Base-by-base conservation (phyloP, 2,888 invertebrate species). In the Lomographa bimaculata region DNA sequence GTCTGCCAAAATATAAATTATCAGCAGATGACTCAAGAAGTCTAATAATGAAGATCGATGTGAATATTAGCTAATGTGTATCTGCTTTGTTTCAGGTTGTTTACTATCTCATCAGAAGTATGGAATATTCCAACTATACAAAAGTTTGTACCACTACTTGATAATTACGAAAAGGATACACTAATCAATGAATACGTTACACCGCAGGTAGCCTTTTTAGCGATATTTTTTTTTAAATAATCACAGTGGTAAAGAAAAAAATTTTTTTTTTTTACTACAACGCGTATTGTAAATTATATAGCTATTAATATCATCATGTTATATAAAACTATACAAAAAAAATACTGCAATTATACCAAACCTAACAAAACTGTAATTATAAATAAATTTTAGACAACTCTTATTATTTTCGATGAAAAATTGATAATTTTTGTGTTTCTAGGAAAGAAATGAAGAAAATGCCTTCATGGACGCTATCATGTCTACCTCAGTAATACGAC, bases 121-220 rank as follows among this genome's bases (percentile, higher is more conserved):
- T 91, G 91, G 73, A 90, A 92, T 68, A 93, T 93, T 50, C 89
- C 93, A 2, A 96, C 97, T 1, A 92, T 97, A 44, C 91, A 93
- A 50, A 94, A 93, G 61, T 90, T 97, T 54, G 71, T 92, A 24
- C 83, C 90, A 14, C 90, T 98, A 23, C 92, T 95, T 71, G 95
- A 98, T 72, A 98, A 98, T 77, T 98, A 97, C 71, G 93, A 96
- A 64, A 83, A 94, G 41, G 92, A 94, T 54, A 92, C 94, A 0
- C 83, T 90, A 35, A 89, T 91, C n/a, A 92, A 94, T 60, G 97
- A 97, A 77, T 85, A 94, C 57, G 93, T 96, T 11, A 95, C 94
- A 1, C 85, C 93, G 7, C 91, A 90, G 79, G 90, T 89, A 70
- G 1, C 6, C 20, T 12, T 7, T 14, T 11, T 14, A 11, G 12